Evolutionary conservation across 2,113 vertebrate genomes (phyloP).

Genomic region (Hyla sarda): DNA sequence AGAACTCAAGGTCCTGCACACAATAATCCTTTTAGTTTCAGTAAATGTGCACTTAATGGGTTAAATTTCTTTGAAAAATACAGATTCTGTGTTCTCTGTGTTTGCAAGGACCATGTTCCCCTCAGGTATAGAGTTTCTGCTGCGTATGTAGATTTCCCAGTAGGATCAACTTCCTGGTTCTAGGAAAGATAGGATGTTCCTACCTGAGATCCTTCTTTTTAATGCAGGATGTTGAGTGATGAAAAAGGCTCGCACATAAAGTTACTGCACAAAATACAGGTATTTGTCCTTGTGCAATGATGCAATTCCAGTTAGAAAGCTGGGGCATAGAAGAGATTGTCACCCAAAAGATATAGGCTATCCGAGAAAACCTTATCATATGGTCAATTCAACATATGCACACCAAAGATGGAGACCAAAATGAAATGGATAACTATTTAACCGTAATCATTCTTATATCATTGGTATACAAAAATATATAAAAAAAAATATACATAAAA

Average conservation of each 20-base stretch:
- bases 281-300: slow-evolving; percentile 17
- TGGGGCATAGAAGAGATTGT: not conserved
- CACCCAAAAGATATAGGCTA: too few relatives aligned
- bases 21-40: slow-evolving; percentile 2
- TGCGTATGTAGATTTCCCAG: slow-evolving; percentile 6
- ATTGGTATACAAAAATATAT: too few relatives aligned
- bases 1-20: not conserved
- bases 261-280: not conserved
- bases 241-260: not conserved
- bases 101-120: slow-evolving; percentile 26
- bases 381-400: too few relatives aligned
- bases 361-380: too few relatives aligned
- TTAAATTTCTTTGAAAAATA: slow-evolving; percentile 17
- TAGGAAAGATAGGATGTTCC: slow-evolving; percentile 45
- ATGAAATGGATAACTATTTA: too few relatives aligned
- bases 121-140: slow-evolving; percentile 38
- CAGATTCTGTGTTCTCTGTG: slow-evolving; percentile 22
- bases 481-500: too few relatives aligned
- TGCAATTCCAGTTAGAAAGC: not conserved
- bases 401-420: too few relatives aligned
- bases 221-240: not conserved
- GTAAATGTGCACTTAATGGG: not conserved
- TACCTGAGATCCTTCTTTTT: slow-evolving; percentile 15
- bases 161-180: slow-evolving; percentile 38
- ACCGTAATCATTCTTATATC: too few relatives aligned